Percentiles rank a stretch among this genome's conserved stretches.
phyloP scores from a whole-genome alignment of 2,888 invertebrate genomes.

The Epinotia brunnichana region DNA sequence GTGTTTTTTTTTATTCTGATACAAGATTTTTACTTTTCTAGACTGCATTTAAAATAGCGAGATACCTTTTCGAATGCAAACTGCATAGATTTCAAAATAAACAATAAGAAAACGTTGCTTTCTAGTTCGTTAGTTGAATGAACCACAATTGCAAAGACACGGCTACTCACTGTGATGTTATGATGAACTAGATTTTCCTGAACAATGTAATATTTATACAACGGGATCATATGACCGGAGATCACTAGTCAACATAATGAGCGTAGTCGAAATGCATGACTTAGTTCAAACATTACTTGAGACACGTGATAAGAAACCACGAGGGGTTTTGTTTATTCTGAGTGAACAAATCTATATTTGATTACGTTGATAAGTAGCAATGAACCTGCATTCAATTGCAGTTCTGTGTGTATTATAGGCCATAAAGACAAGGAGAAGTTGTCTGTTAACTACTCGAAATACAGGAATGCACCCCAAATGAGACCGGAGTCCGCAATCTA shows the following conservation, averaged over 20 bases:
- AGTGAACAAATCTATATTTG: constrained; percentile 47
- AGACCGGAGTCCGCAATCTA: no score
- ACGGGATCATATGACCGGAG: constrained; percentile 40
- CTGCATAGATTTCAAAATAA: no score
- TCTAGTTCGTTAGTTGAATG: no score
- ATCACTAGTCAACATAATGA: constrained; percentile 51
- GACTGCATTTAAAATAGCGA: no score
- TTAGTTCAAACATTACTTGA: constrained; percentile 61
- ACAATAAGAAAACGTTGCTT: no score
- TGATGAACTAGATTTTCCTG: constrained; percentile 19
- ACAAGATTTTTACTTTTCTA: no score
- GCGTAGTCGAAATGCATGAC: constrained; percentile 57
- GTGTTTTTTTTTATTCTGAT: no score
- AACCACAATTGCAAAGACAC: neutral
- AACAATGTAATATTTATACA: constrained; percentile 34
- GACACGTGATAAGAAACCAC: constrained; percentile 64
- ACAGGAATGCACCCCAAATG: no score
- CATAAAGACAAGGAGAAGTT: neutral
- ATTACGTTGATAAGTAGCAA: constrained; percentile 25
- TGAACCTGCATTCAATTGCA: constrained; percentile 24
- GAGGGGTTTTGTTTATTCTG: constrained; percentile 53
- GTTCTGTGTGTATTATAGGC: neutral
- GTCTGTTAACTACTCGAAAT: neutral
- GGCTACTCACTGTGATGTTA: neutral
- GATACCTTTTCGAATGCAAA: no score